These are phyloP conservation scores for Fulica atra DNA, from an alignment of 2,113 vertebrate genomes.

Conservation along the genomic window DNA sequence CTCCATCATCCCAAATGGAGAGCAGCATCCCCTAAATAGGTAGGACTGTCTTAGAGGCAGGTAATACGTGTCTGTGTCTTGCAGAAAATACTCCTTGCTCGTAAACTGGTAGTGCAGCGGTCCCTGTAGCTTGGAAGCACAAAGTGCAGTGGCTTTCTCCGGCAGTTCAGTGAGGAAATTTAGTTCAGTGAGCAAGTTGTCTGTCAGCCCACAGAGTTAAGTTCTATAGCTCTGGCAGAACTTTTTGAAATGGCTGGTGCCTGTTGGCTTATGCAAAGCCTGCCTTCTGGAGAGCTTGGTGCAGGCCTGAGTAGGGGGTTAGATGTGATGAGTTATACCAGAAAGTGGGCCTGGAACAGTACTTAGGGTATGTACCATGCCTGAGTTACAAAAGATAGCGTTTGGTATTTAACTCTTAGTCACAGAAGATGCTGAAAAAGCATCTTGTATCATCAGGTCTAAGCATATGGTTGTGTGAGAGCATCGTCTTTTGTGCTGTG, in stretches of 20 bases:
- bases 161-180: rapidly evolving
- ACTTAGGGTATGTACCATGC: rapidly evolving
- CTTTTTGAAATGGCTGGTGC: not conserved
- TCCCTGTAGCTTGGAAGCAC: not conserved
- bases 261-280: not conserved
- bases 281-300: not conserved
- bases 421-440: not conserved
- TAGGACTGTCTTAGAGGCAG: not conserved
- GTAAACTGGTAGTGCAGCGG: no score
- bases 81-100: no score
- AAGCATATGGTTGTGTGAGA: not conserved
- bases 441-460: not conserved
- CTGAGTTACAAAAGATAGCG: rapidly evolving
- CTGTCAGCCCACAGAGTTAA: not conserved
- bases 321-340: not conserved
- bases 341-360: not conserved
- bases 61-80: not conserved
- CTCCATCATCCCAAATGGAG: not conserved
- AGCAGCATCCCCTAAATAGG: not conserved
- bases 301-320: not conserved
- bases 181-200: not conserved
- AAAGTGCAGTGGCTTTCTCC: not conserved
- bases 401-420: not conserved
- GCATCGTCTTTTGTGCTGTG: rapidly evolving
- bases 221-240: not conserved